Conservation (phyloP, 2,113 vertebrate species). For the Cheilinus undulatus region DNA sequence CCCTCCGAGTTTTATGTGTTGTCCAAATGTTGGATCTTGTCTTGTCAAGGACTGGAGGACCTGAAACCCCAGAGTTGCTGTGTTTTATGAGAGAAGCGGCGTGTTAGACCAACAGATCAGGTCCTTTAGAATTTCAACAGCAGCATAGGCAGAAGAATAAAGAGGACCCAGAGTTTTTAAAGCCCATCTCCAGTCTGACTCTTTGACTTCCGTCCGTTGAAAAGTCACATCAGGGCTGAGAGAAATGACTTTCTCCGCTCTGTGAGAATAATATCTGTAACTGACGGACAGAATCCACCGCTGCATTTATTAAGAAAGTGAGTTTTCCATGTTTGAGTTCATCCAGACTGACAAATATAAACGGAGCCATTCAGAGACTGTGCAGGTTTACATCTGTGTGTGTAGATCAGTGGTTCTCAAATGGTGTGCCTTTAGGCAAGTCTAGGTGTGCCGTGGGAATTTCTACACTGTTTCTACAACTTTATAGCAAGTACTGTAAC, state of each 20-base stretch:
- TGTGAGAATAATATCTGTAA: slow-evolving; percentile 47
- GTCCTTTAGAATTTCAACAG: slow-evolving; percentile 6
- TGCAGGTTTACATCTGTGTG: no score
- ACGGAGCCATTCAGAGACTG: no score
- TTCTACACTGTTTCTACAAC: no score
- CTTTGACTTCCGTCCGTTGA: slow-evolving; percentile 1
- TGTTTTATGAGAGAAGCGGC: slow-evolving; percentile 51
- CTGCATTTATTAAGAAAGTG: no score
- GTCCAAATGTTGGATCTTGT: slow-evolving; percentile 77
- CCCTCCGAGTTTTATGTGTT: slow-evolving; percentile 71
- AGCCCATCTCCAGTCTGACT: slow-evolving; percentile 36
- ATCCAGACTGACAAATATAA: no score
- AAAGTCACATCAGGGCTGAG: slow-evolving; percentile 29
- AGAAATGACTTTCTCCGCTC: slow-evolving; percentile 32
- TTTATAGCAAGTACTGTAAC: no score
- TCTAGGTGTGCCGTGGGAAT: no score
- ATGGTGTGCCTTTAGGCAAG: no score
- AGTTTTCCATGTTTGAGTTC: no score
- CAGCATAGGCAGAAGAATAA: background rate
- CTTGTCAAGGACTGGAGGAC: slow-evolving; percentile 60
- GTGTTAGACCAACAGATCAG: background rate
- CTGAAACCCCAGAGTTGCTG: slow-evolving; percentile 52
- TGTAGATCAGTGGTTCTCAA: no score
- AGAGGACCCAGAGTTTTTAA: slow-evolving; percentile 17
- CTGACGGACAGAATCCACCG: no score